phyloP scores from a whole-genome alignment of 2,113 vertebrate genomes.

The Anoura caudifer region DNA sequence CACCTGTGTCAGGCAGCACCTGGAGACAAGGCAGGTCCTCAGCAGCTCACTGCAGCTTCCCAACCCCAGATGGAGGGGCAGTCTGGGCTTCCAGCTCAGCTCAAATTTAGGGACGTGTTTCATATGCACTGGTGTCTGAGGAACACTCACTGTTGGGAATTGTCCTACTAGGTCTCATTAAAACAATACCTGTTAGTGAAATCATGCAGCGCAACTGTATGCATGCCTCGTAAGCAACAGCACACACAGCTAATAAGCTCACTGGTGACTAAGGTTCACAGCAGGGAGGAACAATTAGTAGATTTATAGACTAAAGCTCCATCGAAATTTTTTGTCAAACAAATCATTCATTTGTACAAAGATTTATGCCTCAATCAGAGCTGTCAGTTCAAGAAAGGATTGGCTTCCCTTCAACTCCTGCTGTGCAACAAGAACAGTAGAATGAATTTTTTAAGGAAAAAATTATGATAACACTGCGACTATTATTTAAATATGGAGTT shows the following conservation, averaged over 20 bases:
- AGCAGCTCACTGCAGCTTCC: not conserved
- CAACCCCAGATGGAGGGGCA: not conserved
- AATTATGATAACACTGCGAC: not conserved
- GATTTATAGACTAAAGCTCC: not conserved
- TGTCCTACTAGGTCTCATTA: not conserved
- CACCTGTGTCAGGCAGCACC: not conserved
- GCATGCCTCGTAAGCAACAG: not conserved
- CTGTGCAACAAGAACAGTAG: not conserved
- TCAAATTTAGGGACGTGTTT: not conserved
- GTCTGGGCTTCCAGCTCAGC: too few species aligned
- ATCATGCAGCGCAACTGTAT: not conserved
- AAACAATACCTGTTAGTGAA: not conserved
- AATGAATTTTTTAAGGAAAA: not conserved
- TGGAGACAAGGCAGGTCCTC: not conserved
- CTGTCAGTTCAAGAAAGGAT: not conserved
- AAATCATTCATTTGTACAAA: slow-evolving; percentile 11
- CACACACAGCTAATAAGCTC: not conserved
- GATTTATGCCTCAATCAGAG: not conserved
- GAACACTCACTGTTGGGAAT: not conserved
- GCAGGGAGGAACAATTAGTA: not conserved
- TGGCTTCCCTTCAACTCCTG: not conserved
- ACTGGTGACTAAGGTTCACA: not conserved
- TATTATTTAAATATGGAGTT: not conserved
- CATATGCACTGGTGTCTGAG: not conserved
- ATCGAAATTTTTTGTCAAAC: not conserved